Evolutionary conservation across 2,888 invertebrate species (phyloP), one percentile per base, ranked within the genome.

Genomic region (Lasioglossum lativentre): DNA sequence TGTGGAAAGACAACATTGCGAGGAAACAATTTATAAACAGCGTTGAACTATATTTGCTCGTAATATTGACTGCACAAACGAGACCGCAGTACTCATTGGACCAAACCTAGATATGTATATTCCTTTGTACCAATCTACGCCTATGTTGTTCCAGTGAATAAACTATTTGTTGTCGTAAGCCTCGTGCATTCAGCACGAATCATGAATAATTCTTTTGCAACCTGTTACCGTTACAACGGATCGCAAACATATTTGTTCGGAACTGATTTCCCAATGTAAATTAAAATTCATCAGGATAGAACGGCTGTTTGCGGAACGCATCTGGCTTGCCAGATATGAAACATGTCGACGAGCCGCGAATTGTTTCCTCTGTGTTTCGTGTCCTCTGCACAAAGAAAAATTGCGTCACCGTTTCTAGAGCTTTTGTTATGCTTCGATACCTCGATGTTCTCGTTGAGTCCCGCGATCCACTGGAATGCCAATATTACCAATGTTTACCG

Each of bases 191-290:
- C 52, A 45, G 42, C 30, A n/a, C 27, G 66, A 3, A 27, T 27
- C 63, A 83, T 76, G 75, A 84, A 81, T 81, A 84, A 86, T 75
- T 78, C 74, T 75, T 72, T 68, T 5, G 34, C 8, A 16, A 6
- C 34, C n/a, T 5, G 73, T 59, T 77, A 70, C 80, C 75, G 40
- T n/a, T 30, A 10, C 38, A 16, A 40, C 14, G 6, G n/a, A 42
- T 74, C 56, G 6, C 74, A 42, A 42, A 84, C 40, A 27, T n/a
- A 27, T 23, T 59, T 34, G 45, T 1, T 5, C 30, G 40, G 14
- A 12, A 74, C 52, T 47, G 47, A 59, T 14, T 30, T 30, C 16
- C 52, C 8, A 5, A 2, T 63, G 30, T 2, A 34, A 80, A 77
- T 84, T 45, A 63, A 75, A 75, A 66, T 77, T 71, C 63, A 52